These are phyloP conservation scores for Diceros bicornis DNA, from an alignment of 2,797 vertebrate species.

Conservation along the genomic window DNA sequence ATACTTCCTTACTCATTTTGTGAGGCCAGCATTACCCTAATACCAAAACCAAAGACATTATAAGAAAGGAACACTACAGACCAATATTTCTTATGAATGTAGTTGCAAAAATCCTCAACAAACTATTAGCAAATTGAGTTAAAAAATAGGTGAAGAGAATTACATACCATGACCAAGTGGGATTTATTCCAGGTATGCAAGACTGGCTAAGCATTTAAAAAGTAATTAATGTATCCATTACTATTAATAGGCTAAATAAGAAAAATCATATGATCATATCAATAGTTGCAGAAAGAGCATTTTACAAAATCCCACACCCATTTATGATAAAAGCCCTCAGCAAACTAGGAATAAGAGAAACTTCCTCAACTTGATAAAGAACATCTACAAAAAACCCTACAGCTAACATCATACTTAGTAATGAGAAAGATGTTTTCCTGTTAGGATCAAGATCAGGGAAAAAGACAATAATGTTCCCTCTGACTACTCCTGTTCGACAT, in stretches of 20 bases:
- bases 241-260: background rate
- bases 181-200: background rate
- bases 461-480: background rate
- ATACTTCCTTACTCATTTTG: background rate
- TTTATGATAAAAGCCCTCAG: background rate
- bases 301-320: background rate
- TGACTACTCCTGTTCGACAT: background rate
- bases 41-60: background rate
- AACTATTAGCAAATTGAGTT: background rate
- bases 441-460: background rate
- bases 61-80: background rate
- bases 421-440: background rate
- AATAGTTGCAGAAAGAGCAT: background rate
- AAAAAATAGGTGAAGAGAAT: background rate
- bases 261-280: conserved; percentile 14
- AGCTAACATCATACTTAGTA: background rate
- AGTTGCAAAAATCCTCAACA: background rate
- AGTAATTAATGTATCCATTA: background rate
- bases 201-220: background rate
- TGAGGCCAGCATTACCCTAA: background rate
- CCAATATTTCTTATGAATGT: background rate
- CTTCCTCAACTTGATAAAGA: background rate
- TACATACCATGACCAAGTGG: background rate
- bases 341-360: background rate
- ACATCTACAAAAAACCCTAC: background rate